Evolutionary conservation across 1,140 invertebrate genomes (phyloP), one percentile per base, ranked within the genome.

Genomic region (Sweltsa coloradensis): DNA sequence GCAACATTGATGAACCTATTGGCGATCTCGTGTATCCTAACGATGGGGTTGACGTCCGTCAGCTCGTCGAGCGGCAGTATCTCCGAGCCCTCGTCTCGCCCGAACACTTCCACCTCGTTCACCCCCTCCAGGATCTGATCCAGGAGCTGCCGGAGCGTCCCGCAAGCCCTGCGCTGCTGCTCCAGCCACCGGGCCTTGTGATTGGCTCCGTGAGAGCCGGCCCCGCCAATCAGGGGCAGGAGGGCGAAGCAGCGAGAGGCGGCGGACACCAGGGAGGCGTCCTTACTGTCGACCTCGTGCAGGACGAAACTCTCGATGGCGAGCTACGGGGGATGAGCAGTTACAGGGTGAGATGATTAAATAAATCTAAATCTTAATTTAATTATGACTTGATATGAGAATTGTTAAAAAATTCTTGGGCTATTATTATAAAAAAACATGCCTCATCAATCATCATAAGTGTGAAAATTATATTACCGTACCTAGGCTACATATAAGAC

Each of bases 201-300:
- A 26, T 42, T 42, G 19, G 37, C 37, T 47, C 46, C 22, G 23
- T 13, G 23, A 18, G 36, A 16, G 18, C 46, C 46, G 1, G 23
- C 46, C 13, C 46, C 46, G 21, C 46, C 46, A 39, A 47, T 23
- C 18, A 27, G 22, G 27, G 46, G 36, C 19, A 47, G n/a, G 22
- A 47, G 24, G 21, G 46, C 16, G 23, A 39, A 22, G 24, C 46
- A 47, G 6, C 18, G 11, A 41, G 46, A 34, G 22, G 23, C n/a
- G n/a, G n/a, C n/a, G n/a, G n/a, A n/a, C 22, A 9, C 23, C 24
- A 40, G 13, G 7, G 13, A 22, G 13, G 24, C 16, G 14, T 40
- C 37, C 21, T 3, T 7, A 19, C 2, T 40, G 7, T 40, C 37
- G 21, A 40, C 16, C 21, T 40, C 13, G 11, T 40, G 37, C 16